Base-by-base conservation (phyloP, 92 coral and sea anemone species). In the Isaurus tuberculatus region DNA sequence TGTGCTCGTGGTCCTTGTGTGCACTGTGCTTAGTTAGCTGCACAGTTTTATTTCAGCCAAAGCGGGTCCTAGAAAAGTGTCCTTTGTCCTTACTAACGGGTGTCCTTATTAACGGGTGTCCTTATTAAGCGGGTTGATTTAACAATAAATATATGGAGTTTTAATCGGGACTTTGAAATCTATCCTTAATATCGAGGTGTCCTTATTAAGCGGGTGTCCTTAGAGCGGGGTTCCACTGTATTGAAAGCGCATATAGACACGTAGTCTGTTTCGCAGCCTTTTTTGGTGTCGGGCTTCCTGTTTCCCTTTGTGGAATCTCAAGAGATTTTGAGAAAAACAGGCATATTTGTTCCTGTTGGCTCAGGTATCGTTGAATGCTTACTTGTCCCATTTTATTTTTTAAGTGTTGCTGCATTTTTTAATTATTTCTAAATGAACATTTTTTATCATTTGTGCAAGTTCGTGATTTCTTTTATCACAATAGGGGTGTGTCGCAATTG, bases 271-370 rank as follows among this genome's bases (percentile, higher is more conserved):
- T 51, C 60, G 60, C 60, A 51, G 60, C 60, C 60, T 51, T 51
- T 51, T 51, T 51, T 51, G 60, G 60, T 51, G 60, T 51, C 60
- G 60, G 60, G 60, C 60, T 51, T 51, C 60, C 60, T 51, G 60
- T 51, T 51, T 51, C 60, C 60, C 60, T 15, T 51, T 51, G 60
- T 51, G 60, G 60, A 51, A 51, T 70, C 75, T n/a, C 26, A 37
- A 34, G 75, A 4, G 31, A 36, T 70, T 25, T 69, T 86, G 40
- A 71, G 70, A 29, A 46, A 85, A 64, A 85, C 73, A 32, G 88
- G 84, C 44, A 29, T 37, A 26, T 74, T 84, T 73, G 55, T 79
- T 79, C 44, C 81, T 72, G 86, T 80, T 40, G 90, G 75, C 22
- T 80, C 86, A 80, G 83, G 72, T 85, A 53, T 53, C 67, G 23